These are phyloP conservation scores for Spisula subtruncata DNA, from an alignment of 2,888 invertebrate species.

Conservation along the genomic window DNA sequence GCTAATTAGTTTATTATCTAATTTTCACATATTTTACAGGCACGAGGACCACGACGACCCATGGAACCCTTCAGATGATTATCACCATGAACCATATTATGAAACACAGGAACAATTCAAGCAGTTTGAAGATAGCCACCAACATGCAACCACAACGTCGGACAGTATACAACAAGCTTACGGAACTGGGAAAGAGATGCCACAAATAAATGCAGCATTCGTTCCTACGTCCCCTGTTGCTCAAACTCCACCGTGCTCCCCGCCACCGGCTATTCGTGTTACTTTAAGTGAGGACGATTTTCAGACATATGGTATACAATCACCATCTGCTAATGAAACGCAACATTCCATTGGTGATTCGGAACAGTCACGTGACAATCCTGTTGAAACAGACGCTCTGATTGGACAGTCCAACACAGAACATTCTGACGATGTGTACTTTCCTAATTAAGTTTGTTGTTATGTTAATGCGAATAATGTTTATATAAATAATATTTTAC, in stretches of 20 bases:
- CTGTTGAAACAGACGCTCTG: constrained; percentile 8
- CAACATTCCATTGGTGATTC: neutral
- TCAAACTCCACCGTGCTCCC: neutral
- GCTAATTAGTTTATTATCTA: too few species aligned
- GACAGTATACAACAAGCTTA: neutral
- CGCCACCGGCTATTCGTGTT: neutral
- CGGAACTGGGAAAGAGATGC: neutral
- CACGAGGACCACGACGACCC: neutral
- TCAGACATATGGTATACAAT: constrained; percentile 14
- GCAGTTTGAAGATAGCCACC: neutral
- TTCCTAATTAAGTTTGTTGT: neutral
- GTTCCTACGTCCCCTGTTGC: neutral
- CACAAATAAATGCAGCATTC: neutral
- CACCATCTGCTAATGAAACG: neutral
- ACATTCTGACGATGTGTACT: neutral
- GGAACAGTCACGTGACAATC: neutral
- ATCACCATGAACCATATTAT: neutral
- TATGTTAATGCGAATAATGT: too few species aligned
- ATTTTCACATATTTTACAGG: too few species aligned
- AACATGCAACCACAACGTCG: neutral
- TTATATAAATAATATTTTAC: too few species aligned
- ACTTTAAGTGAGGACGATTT: constrained; percentile 11
- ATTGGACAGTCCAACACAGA: neutral
- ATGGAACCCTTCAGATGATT: neutral
- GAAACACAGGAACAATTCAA: neutral